Evolutionary conservation across 2,797 vertebrate species (phyloP), one percentile per base, ranked within the genome.

Genomic region (Taenioides sp.): DNA sequence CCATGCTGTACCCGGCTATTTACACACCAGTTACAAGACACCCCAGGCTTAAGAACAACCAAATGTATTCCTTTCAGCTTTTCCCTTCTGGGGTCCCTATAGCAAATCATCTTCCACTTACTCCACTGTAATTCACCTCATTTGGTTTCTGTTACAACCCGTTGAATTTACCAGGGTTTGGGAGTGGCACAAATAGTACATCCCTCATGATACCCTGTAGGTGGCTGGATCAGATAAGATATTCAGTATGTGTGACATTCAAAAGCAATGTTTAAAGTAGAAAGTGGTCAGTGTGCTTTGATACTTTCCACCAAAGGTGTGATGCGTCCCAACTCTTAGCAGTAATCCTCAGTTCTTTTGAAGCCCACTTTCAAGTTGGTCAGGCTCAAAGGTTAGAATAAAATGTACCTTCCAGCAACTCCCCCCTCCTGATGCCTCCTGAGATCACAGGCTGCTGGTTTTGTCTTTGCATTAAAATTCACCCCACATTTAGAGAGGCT

Each of bases 401-500:
- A 93, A 93, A 91, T 93, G 92, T 86, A 92, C 90, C 90, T 92
- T 76, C 66, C 86, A 93, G 91, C 89, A 67, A 86, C 85, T 85
- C 84, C 81, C 78, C 80, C 81, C 74, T 81, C 84, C 77, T 40
- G 83, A 90, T 89, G 86, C 91, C 91, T 91, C 91, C 93, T 94
- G 92, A 93, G 92, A 94, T 93, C 92, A 93, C 87, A 92, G 89
- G 87, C 91, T 79, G 87, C 86, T 84, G 86, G 84, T 92, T 91
- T 90, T 90, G 88, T 87, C 89, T 91, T 90, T 92, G 89, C 90
- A 93, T 93, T 92, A 85, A 92, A 89, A 93, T 93, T 92, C 89
- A 91, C 88, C 83, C 87, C 89, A 82, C 80, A 86, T 82, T 79
- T 73, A 74, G 78, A 79, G 80, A 82, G 76, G 74, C 84, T 89